Evolutionary conservation across 2,888 invertebrate species (phyloP), one percentile per base, ranked within the genome.

Genomic region (Drosophila imparisetae): DNA sequence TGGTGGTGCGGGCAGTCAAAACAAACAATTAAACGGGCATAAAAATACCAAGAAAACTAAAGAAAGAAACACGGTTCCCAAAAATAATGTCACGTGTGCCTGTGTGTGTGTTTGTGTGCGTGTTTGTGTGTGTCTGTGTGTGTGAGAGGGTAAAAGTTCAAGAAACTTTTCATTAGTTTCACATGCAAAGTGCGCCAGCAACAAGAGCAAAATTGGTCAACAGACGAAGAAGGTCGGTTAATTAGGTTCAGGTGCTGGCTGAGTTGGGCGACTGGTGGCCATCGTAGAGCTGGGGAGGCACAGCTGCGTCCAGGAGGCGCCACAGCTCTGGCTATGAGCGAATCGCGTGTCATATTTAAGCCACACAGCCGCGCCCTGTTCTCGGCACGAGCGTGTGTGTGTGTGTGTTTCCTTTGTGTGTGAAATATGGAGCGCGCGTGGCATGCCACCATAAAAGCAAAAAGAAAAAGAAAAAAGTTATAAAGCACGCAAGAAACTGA

Each of bases 401-500:
- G 42, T 60, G 49, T 69, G 78, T 78, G 70, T 32, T 32, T 32
- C 21, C 45, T 21, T 45, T 45, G 54, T 36, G 50, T 69, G 78
- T 78, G 72, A 79, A 72, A 84, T 75, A 82, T 84, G 80, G 82
- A 71, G 65, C 86, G 70, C 84, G 86, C 86, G 89, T 86, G 86
- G 78, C 80, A 77, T 62, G 73, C 70, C 69, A 75, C 59, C 66
- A 80, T 73, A 36, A 45, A 63, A 62, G 29, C 13, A 50, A 54
- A 50, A 29, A 4, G 24, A 48, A 52, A 18, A 29, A 6, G 24
- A 48, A 52, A 18, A 65, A 53, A 63, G 7, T n/a, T 21, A 11
- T 32, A 49, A 59, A 18, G 36, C 27, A 52, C 40, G 66, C 78
- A 63, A 66, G 54, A 40, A 68, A 42, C 49, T 62, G 55, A 64